Conservation (phyloP, 1,140 invertebrate genomes). For the Laodelphax striatellus region DNA sequence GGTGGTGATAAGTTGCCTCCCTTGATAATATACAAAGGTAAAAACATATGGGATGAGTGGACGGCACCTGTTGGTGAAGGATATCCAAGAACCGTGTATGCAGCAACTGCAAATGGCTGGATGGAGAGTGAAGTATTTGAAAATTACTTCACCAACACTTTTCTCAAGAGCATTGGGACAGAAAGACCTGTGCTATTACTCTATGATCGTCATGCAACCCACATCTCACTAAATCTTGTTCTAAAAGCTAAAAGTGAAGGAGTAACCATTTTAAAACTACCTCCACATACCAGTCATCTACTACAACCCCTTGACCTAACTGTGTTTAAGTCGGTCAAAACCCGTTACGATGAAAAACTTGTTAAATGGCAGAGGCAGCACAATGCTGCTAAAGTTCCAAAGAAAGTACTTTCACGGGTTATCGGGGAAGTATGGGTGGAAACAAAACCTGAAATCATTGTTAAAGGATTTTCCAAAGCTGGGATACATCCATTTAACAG, state of each 20-base stretch:
- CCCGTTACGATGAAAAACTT: no score
- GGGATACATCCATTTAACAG: not conserved
- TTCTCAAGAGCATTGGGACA: conserved; percentile 19
- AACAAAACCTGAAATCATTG: not conserved
- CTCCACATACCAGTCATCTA: conserved; percentile 24
- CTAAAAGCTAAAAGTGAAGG: conserved; percentile 19
- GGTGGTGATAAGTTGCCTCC: conserved; percentile 24
- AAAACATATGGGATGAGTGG: conserved; percentile 23
- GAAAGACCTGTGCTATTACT: conserved; percentile 25
- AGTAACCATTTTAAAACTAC: conserved; percentile 25
- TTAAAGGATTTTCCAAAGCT: not conserved
- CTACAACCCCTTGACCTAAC: conserved; percentile 26
- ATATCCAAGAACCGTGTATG: not conserved
- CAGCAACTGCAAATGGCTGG: conserved; percentile 11
- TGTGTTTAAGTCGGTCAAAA: conserved; percentile 14
- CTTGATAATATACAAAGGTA: conserved; percentile 24
- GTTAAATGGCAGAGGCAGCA: conserved; percentile 3
- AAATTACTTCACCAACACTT: conserved; percentile 24
- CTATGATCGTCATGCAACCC: conserved; percentile 29
- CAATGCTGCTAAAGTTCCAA: conserved; percentile 17
- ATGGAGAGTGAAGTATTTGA: conserved; percentile 20
- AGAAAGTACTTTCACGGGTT: not conserved
- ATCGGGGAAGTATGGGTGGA: not conserved
- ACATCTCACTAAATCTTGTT: conserved; percentile 24
- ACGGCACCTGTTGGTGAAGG: conserved; percentile 18